Conservation (phyloP, 2,797 vertebrate species). For the Enteromius trimaculatus region DNA sequence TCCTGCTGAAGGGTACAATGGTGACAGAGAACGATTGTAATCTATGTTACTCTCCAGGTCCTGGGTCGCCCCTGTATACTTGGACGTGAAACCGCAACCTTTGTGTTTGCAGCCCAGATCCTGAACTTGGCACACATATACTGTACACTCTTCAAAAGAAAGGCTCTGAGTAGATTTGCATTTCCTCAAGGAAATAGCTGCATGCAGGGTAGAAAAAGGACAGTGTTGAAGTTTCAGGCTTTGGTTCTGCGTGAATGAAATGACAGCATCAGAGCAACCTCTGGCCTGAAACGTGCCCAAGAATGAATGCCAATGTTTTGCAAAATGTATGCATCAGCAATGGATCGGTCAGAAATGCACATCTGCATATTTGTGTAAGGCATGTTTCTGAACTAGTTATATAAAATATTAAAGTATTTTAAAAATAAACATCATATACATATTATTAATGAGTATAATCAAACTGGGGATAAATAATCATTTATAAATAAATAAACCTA, state of each 20-base stretch:
- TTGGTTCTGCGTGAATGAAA: neutral
- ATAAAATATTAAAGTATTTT: neutral
- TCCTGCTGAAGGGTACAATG: slow-evolving; percentile 32
- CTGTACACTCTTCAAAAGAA: slow-evolving; percentile 33
- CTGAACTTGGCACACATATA: slow-evolving; percentile 33
- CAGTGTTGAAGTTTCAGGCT: neutral
- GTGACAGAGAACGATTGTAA: slow-evolving; percentile 44
- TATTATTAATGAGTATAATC: neutral
- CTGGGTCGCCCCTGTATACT: slow-evolving; percentile 32
- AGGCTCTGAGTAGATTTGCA: slow-evolving; percentile 9
- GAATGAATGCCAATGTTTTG: neutral
- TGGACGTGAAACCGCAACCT: slow-evolving; percentile 38
- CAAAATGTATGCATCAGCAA: neutral
- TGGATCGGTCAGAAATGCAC: neutral
- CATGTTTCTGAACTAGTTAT: neutral
- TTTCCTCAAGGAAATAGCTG: slow-evolving; percentile 31
- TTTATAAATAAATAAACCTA: too few relatives aligned
- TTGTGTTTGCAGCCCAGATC: slow-evolving; percentile 36
- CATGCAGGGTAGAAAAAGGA: neutral
- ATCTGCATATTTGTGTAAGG: neutral
- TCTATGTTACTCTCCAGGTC: slow-evolving; percentile 27
- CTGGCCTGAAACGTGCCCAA: neutral
- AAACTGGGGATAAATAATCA: too few relatives aligned
- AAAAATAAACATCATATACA: neutral
- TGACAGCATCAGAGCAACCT: neutral